phyloP scores from a whole-genome alignment of 2,888 invertebrate genomes.

The Thera obeliscata region DNA sequence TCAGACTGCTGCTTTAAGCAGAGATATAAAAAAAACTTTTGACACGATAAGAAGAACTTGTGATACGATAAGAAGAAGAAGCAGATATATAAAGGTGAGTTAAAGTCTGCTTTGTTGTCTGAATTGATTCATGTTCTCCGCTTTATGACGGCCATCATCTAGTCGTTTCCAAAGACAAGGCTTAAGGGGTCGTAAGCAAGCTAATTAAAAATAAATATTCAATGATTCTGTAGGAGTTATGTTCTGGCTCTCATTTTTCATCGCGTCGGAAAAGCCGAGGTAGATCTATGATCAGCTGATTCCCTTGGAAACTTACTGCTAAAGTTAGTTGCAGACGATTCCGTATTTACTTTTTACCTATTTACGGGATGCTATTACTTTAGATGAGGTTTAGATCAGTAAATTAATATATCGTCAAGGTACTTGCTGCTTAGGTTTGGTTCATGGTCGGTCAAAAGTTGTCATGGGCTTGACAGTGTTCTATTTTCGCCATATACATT shows the following conservation, averaged over 20 bases:
- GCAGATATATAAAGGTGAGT: too few species aligned
- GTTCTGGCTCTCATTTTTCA: slow-evolving; percentile 6
- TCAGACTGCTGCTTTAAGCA: too few species aligned
- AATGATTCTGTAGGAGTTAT: slow-evolving; percentile 9
- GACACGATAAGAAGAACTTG: too few species aligned
- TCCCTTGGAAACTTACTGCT: slow-evolving; percentile 10
- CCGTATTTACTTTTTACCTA: not conserved
- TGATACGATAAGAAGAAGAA: too few species aligned
- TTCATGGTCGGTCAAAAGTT: too few species aligned
- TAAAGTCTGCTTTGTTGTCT: not conserved
- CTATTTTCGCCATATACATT: not conserved
- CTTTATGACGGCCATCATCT: not conserved
- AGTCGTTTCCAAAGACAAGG: not conserved
- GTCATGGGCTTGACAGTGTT: too few species aligned
- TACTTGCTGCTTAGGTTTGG: too few species aligned
- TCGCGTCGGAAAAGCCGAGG: slow-evolving; percentile 12
- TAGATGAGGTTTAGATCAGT: too few species aligned
- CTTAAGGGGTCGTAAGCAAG: not conserved
- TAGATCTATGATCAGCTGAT: slow-evolving; percentile 7
- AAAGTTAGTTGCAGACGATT: not conserved
- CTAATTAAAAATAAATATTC: slow-evolving; percentile 20
- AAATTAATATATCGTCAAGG: too few species aligned
- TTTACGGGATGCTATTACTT: too few species aligned
- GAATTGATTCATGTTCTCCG: not conserved
- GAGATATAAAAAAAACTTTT: too few species aligned